Evolutionary conservation across 2,888 invertebrate species (phyloP).

Genomic region (Agonopterix alstromeriana): DNA sequence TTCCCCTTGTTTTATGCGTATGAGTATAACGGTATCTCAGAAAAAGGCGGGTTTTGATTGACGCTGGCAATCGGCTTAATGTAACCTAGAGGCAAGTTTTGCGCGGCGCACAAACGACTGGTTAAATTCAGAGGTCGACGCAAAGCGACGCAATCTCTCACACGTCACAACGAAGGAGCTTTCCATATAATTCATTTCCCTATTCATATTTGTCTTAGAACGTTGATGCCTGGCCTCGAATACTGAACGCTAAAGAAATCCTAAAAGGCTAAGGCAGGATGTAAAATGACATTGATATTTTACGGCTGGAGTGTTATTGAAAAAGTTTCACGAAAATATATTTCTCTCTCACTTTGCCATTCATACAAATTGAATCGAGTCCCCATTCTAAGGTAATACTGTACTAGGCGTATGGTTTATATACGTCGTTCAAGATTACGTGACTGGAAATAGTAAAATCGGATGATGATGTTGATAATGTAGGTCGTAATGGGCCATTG

Average conservation of each 20-base stretch:
- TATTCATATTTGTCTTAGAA: slow-evolving; percentile 74
- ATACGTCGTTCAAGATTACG: slow-evolving; percentile 71
- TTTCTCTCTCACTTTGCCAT: slow-evolving; percentile 36
- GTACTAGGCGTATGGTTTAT: slow-evolving; percentile 54
- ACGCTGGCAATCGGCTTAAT: slow-evolving; percentile 74
- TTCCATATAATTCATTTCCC: slow-evolving; percentile 73
- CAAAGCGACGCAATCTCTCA: slow-evolving; percentile 73
- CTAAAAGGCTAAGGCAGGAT: slow-evolving; percentile 27
- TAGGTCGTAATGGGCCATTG: slow-evolving; percentile 74
- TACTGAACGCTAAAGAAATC: slow-evolving; percentile 25
- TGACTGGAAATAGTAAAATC: slow-evolving; percentile 77
- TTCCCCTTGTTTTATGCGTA: slow-evolving; percentile 34
- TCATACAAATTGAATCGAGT: slow-evolving; percentile 44
- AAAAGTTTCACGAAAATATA: slow-evolving; percentile 44
- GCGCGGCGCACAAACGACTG: slow-evolving; percentile 65
- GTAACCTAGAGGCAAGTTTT: slow-evolving; percentile 73
- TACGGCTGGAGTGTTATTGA: slow-evolving; percentile 41
- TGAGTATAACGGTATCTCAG: slow-evolving; percentile 41
- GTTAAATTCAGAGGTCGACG: slow-evolving; percentile 73
- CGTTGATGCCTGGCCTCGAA: slow-evolving; percentile 39
- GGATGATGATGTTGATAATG: slow-evolving; percentile 77
- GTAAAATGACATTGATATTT: slow-evolving; percentile 42
- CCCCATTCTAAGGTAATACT: slow-evolving; percentile 26
- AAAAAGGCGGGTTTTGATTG: slow-evolving; percentile 73
- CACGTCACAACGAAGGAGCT: slow-evolving; percentile 68